Evolutionary conservation across 2,113 vertebrate species (phyloP).

Genomic region (Rhinoderma darwinii): DNA sequence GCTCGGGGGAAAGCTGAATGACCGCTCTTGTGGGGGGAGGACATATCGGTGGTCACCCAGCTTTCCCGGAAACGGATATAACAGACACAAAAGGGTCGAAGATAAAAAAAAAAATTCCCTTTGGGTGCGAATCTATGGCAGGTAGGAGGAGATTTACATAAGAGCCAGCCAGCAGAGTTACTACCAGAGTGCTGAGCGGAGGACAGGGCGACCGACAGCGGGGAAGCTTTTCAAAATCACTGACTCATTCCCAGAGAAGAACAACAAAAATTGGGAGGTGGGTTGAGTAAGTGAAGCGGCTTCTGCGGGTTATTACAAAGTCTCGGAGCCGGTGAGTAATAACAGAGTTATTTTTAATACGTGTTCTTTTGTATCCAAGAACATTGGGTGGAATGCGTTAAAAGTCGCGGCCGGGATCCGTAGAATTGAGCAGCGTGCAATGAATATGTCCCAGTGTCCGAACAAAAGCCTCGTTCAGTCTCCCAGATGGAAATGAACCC

Average conservation of each 20-base stretch:
- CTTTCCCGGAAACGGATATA: not conserved
- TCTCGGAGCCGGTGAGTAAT: conserved; percentile 47
- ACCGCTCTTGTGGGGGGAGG: not conserved
- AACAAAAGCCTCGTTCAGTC: conserved; percentile 22
- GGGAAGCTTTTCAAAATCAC: conserved; percentile 44
- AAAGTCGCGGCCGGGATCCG: not conserved
- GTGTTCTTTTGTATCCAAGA: conserved; percentile 37
- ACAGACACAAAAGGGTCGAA: too few species aligned
- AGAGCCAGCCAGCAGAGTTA: not conserved
- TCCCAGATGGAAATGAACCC: conserved; percentile 33
- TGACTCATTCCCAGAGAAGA: conserved; percentile 48
- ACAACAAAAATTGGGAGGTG: conserved; percentile 50
- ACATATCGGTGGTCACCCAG: not conserved
- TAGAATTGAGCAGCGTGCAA: conserved; percentile 16
- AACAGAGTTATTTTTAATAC: conserved; percentile 51
- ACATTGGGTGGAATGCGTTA: conserved; percentile 48
- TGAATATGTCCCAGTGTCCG: conserved; percentile 2
- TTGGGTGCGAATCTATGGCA: too few species aligned
- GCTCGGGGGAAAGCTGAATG: not conserved
- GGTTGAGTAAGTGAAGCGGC: conserved; percentile 34
- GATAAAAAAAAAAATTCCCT: too few species aligned
- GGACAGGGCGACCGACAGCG: conserved; percentile 20
- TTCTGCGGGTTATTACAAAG: conserved; percentile 23
- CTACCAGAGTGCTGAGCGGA: not conserved
- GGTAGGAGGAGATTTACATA: not conserved